Evolutionary conservation across 2,888 invertebrate genomes (phyloP).

Genomic region (Pristionchus entomophagus): DNA sequence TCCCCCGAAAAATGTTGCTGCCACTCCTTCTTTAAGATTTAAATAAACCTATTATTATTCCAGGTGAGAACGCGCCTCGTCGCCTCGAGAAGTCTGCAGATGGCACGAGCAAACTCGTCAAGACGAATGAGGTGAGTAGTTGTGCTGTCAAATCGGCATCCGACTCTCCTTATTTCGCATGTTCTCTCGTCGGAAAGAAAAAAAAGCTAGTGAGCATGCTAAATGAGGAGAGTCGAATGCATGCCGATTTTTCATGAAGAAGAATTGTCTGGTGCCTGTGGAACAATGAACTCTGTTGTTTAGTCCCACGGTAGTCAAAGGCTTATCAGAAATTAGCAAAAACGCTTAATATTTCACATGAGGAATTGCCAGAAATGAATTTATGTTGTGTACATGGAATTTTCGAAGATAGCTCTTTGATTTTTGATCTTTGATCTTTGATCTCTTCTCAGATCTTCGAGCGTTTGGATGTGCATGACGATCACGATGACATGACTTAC

Average conservation of each 20-base stretch:
- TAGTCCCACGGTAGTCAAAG: too few species aligned
- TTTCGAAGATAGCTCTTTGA: not conserved
- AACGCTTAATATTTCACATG: too few species aligned
- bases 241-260: too few species aligned
- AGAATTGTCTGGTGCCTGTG: too few species aligned
- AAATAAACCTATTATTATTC: too few species aligned
- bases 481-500: slow-evolving; percentile 74
- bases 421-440: not conserved
- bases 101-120: slow-evolving; percentile 22
- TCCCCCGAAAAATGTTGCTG: too few species aligned
- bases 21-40: too few species aligned
- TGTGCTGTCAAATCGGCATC: not conserved
- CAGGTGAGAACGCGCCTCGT: not conserved
- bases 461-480: slow-evolving; percentile 66
- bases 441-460: slow-evolving; percentile 65
- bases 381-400: too few species aligned
- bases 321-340: too few species aligned
- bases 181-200: not conserved
- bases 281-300: too few species aligned
- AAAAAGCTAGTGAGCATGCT: not conserved
- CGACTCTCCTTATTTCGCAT: not conserved
- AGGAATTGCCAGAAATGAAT: too few species aligned
- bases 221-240: not conserved
- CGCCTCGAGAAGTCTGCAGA: not conserved
- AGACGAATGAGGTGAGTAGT: slow-evolving; percentile 45